Percentiles rank a stretch among this genome's conserved stretches.
Conservation (phyloP, 2,888 invertebrate species). For the Halocaridina rubra region DNA sequence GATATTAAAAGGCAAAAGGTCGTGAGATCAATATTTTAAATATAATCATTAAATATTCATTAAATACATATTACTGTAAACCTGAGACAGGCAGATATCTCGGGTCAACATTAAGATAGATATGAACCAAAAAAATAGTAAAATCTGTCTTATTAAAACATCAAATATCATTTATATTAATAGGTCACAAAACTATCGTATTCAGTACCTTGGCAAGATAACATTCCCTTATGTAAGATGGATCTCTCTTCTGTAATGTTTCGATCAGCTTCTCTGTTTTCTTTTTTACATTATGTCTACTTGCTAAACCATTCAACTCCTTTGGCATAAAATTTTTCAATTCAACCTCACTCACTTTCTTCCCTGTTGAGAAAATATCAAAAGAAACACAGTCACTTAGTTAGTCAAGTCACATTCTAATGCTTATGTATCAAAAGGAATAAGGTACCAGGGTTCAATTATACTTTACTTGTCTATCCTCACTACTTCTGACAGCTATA, state of each 20-base stretch:
- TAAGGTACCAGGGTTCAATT: no score
- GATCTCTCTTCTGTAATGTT: conserved; percentile 16
- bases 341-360: conserved; percentile 44
- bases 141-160: neutral
- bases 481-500: no score
- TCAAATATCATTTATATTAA: no score
- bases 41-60: neutral
- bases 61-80: neutral
- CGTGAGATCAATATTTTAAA: neutral
- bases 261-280: conserved; percentile 39
- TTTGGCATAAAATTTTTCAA: conserved; percentile 55
- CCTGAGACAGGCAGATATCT: neutral
- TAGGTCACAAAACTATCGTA: no score
- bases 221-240: conserved; percentile 25
- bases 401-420: no score
- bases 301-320: conserved; percentile 42
- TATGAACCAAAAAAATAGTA: neutral
- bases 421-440: no score
- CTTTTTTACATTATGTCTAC: conserved; percentile 57
- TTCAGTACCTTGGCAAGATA: conserved; percentile 42
- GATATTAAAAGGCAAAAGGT: neutral
- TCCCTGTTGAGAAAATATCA: no score
- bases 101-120: neutral
- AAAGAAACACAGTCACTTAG: no score
- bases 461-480: no score